phyloP scores from a whole-genome alignment of 2,888 invertebrate genomes.

The Hololepta plana region DNA sequence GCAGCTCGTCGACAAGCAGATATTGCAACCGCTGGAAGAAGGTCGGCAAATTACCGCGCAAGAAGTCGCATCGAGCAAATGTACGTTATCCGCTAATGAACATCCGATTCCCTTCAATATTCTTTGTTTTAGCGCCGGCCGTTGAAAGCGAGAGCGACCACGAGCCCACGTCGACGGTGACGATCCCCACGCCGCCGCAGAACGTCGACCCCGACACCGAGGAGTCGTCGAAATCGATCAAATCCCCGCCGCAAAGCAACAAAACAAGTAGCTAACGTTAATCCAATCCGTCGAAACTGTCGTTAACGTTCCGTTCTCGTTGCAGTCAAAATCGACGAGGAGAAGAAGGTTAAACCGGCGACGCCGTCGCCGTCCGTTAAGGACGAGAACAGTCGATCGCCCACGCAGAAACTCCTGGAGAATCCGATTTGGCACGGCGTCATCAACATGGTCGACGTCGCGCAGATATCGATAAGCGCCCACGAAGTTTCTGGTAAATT shows the following conservation, averaged over 20 bases:
- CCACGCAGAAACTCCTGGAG: constrained; percentile 5
- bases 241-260: no score
- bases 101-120: constrained; percentile 1
- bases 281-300: no score
- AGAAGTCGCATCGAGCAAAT: neutral
- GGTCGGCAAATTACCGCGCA: constrained; percentile 22
- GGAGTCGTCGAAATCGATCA: constrained; percentile 14
- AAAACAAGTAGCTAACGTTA: constrained; percentile 5
- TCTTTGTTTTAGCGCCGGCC: constrained; percentile 14
- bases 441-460: constrained; percentile 80
- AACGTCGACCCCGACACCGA: constrained; percentile 21
- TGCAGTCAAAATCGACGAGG: no score
- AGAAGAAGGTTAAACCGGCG: no score
- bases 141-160: constrained; percentile 49
- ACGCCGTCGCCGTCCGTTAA: no score
- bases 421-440: constrained; percentile 53
- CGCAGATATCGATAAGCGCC: constrained; percentile 68
- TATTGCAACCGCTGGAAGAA: constrained; percentile 31
- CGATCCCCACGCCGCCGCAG: constrained; percentile 37
- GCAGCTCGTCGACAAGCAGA: constrained; percentile 26
- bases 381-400: no score
- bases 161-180: constrained; percentile 66
- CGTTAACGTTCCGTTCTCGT: no score
- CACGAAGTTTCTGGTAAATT: constrained; percentile 43
- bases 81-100: neutral